phyloP scores from a whole-genome alignment of 2,888 invertebrate species.

The Ptilodon capucinus region DNA sequence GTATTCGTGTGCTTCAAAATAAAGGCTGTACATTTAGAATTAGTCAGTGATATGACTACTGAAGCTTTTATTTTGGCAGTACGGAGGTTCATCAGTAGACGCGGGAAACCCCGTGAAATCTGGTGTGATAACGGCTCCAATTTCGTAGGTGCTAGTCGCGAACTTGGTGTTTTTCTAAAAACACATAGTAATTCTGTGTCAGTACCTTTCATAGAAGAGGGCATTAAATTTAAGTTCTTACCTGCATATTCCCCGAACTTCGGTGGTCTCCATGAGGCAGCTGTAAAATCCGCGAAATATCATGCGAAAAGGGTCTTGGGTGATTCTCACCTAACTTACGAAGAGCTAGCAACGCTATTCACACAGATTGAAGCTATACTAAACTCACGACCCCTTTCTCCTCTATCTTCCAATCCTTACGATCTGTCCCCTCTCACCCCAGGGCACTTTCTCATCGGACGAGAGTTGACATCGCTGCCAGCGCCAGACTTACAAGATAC shows the following conservation, averaged over 20 bases:
- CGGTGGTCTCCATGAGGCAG: not conserved
- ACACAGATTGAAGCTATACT: conserved; percentile 1
- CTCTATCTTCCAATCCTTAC: conserved; percentile 4
- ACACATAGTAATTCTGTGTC: not conserved
- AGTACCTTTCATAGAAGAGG: not conserved
- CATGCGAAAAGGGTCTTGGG: not conserved
- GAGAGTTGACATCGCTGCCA: conserved; percentile 11
- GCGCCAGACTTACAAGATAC: conserved; percentile 1
- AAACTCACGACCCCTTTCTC: conserved; percentile 9
- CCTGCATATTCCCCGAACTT: not conserved
- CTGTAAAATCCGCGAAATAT: not conserved
- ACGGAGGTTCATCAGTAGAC: conserved; percentile 1
- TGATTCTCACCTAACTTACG: conserved; percentile 3
- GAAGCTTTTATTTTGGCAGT: conserved; percentile 4
- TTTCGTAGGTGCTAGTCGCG: conserved; percentile 3
- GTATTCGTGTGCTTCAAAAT: not conserved
- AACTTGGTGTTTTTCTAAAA: not conserved
- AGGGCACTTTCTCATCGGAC: conserved; percentile 7
- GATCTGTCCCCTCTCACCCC: conserved; percentile 2
- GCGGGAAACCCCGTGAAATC: conserved; percentile 1
- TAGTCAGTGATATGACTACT: not conserved
- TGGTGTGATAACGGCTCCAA: conserved; percentile 3
- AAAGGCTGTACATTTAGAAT: conserved; percentile 1
- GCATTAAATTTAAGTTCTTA: not conserved
- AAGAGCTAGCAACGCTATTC: conserved; percentile 5